Conservation (phyloP, 35 echinoderm and acorn worm species). For the Stichopus chloronotus region DNA sequence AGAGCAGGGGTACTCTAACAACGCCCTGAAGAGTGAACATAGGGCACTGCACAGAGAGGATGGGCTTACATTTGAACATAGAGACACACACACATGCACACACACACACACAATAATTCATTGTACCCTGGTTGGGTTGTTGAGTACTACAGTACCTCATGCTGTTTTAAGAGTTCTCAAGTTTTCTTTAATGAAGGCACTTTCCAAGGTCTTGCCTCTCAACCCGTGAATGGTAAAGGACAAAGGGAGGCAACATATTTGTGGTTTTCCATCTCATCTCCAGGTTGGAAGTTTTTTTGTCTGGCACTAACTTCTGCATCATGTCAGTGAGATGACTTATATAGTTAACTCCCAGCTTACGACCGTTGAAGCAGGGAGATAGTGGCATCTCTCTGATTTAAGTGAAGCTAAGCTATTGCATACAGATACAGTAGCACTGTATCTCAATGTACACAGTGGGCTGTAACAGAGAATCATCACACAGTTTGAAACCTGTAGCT, state of each 20-base stretch:
- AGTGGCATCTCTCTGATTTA: no score
- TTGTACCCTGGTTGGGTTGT: not conserved
- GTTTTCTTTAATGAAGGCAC: not conserved
- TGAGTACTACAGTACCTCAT: not conserved
- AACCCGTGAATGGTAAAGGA: not conserved
- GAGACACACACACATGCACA: not conserved
- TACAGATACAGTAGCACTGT: no score
- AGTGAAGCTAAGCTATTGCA: no score
- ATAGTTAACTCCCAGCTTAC: no score
- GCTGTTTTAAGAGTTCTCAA: not conserved
- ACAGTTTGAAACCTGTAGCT: no score
- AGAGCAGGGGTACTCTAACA: not conserved
- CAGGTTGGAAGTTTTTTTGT: not conserved
- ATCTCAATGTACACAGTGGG: no score
- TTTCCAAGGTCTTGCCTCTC: not conserved
- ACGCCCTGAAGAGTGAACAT: not conserved
- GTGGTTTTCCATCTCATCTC: constrained; percentile 3
- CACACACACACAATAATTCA: no score
- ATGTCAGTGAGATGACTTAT: no score
- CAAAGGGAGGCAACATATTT: not conserved
- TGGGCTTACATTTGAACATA: not conserved
- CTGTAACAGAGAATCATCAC: no score
- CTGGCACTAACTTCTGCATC: no score
- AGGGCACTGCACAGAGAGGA: not conserved
- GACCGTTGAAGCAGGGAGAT: no score